These are phyloP conservation scores for Tetragonula carbonaria DNA, from an alignment of 2,888 invertebrate genomes.

Conservation along the genomic window DNA sequence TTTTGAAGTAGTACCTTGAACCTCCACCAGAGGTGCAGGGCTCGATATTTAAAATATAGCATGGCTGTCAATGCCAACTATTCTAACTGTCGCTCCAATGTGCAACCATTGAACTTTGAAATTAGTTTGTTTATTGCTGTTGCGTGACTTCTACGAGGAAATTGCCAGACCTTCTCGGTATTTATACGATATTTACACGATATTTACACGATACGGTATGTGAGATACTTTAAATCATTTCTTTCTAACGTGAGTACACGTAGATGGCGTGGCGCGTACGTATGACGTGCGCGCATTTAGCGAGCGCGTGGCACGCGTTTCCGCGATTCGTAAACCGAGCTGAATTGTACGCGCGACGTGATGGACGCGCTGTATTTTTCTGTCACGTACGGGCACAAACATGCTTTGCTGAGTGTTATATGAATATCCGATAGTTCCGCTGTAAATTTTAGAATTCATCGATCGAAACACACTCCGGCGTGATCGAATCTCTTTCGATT, in stretches of 20 bases:
- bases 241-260: conserved; percentile 20
- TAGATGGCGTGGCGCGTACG: background rate
- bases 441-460: conserved; percentile 13
- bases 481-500: conserved; percentile 10
- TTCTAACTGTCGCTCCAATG: background rate
- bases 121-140: conserved; percentile 37
- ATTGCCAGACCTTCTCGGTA: conserved; percentile 12
- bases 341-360: background rate
- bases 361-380: background rate
- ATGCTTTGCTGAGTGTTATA: conserved; percentile 3
- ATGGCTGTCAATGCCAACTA: too few species aligned
- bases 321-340: background rate
- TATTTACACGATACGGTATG: conserved; percentile 23
- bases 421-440: background rate
- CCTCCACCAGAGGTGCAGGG: background rate
- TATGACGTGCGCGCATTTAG: conserved; percentile 23
- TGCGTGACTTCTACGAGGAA: conserved; percentile 26
- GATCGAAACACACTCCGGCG: background rate
- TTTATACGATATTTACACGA: conserved; percentile 33
- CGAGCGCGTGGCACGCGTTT: conserved; percentile 9
- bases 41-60: too few species aligned
- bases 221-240: conserved; percentile 29
- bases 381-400: background rate
- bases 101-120: background rate
- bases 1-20: background rate